Percentiles rank a stretch among this genome's conserved stretches.
These are phyloP conservation scores for Chironex yamaguchii DNA, from an alignment of 30 jellyfish, hydroid and myxozoan genomes.

Conservation along the genomic window DNA sequence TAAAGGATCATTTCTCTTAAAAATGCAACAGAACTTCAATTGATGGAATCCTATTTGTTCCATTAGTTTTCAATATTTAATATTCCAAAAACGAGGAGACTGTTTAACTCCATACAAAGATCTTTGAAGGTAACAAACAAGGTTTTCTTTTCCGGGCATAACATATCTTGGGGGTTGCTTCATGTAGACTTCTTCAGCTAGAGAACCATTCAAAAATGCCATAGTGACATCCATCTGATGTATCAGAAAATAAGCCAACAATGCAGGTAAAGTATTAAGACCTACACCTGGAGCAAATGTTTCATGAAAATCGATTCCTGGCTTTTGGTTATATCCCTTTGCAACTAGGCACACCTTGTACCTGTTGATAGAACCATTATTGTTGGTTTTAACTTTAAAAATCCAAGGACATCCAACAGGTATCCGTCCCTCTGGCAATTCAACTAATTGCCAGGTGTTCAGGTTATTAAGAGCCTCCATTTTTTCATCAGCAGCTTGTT, in stretches of 20 bases:
- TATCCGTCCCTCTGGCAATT: conserved; percentile 26
- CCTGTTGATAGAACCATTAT: conserved; percentile 2
- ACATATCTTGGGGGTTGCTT: conserved; percentile 33
- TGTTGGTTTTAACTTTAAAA: background rate
- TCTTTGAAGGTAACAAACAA: conserved; percentile 32
- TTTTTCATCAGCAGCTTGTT: conserved; percentile 22
- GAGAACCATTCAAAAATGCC: conserved; percentile 29
- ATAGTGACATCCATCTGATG: conserved; percentile 31
- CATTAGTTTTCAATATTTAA: background rate
- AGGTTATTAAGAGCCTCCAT: background rate
- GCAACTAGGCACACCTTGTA: conserved; percentile 45
- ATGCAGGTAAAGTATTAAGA: conserved; percentile 17
- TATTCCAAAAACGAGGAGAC: conserved; percentile 42
- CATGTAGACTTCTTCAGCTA: conserved; percentile 30
- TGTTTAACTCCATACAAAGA: conserved; percentile 53
- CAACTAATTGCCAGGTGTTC: conserved; percentile 14
- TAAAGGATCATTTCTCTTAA: background rate
- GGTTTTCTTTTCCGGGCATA: conserved; percentile 35
- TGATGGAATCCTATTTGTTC: background rate
- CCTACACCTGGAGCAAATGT: conserved; percentile 17
- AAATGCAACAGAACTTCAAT: background rate
- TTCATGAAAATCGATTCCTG: conserved; percentile 4
- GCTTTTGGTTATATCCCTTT: conserved; percentile 22
- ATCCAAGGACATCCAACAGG: background rate
- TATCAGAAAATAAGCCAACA: conserved; percentile 11